Percentiles rank a stretch among this genome's conserved stretches.
These are phyloP conservation scores for Subacronicta megacephala DNA, from an alignment of 2,888 invertebrate genomes.

Conservation along the genomic window DNA sequence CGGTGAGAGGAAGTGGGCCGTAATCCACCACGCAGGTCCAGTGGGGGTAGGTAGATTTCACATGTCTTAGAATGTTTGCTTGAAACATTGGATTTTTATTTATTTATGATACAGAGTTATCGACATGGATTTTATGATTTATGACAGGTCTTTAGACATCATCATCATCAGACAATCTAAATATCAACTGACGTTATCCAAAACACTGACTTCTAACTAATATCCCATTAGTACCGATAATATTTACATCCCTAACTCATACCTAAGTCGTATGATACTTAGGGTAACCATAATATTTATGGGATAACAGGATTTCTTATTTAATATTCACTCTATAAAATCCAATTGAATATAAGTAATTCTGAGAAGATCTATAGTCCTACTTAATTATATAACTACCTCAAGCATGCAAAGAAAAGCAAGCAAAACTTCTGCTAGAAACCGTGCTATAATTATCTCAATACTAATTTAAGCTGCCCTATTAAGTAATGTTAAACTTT, in stretches of 20 bases:
- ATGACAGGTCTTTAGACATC: neutral
- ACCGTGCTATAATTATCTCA: slow-evolving; percentile 43
- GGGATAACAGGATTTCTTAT: slow-evolving; percentile 32
- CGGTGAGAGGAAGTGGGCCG: too few species aligned
- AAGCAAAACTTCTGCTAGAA: slow-evolving; percentile 40
- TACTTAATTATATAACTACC: too few species aligned
- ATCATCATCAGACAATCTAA: neutral
- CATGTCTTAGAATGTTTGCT: too few species aligned
- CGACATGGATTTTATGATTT: neutral
- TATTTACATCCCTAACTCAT: slow-evolving; percentile 65
- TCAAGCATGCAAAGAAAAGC: slow-evolving; percentile 1
- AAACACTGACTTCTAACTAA: slow-evolving; percentile 39
- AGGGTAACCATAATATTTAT: slow-evolving; percentile 41
- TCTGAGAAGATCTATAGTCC: neutral
- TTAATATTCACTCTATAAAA: slow-evolving; percentile 29
- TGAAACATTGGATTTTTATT: neutral
- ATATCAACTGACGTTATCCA: slow-evolving; percentile 2
- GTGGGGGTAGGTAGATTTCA: too few species aligned
- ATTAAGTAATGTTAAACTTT: slow-evolving; percentile 41
- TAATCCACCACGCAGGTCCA: too few species aligned
- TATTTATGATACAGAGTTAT: neutral
- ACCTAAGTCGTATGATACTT: slow-evolving; percentile 42
- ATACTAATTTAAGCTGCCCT: slow-evolving; percentile 54
- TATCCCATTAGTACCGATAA: slow-evolving; percentile 53
- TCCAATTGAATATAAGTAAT: too few species aligned